Base-by-base conservation (phyloP, 2,888 invertebrate species). In the Leucoptera coffeella region DNA sequence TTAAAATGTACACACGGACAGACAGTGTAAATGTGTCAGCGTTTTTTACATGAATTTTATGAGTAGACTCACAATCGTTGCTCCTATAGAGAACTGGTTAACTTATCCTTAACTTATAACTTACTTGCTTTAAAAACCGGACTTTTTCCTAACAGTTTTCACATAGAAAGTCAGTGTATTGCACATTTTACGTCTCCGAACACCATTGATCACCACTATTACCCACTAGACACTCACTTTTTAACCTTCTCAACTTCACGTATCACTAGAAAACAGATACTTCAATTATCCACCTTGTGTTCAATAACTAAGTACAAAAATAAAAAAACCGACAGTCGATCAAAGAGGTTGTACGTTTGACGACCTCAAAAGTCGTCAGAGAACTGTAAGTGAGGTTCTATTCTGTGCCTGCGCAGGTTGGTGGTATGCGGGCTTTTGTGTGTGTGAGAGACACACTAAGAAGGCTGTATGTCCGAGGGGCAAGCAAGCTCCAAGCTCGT, bases 101-200 rank as follows among this genome's bases (percentile, higher is more conserved):
- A n/a, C n/a, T n/a, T n/a, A n/a, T n/a, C n/a, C n/a, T n/a, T n/a
- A n/a, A n/a, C n/a, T n/a, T n/a, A n/a, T n/a, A n/a, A n/a, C n/a
- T n/a, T n/a, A n/a, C n/a, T n/a, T n/a, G n/a, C n/a, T n/a, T n/a
- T n/a, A n/a, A n/a, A 43, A 37, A 36, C 36, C 37, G 40, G 43
- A 43, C 64, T 69, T 69, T 67, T 69, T 69, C 45, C 67, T 53
- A 32, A 69, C 67, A 41, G 62, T 59, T 48, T 65, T 67, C 31
- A 55, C 50, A 47, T 50, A 60, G 46, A 60, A 58, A 42, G 58
- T 47, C 42, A 49, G n/a, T n/a, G n/a, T 51, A 40, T 51, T 50
- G 58, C 58, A 57, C 65, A 65, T 67, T 49, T 59, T 62, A 43
- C 51, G 38, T 39, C 43, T 35, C 42, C 43, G 40, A 38, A 38